These are phyloP conservation scores for Bucorvus abyssinicus DNA, from an alignment of 2,797 vertebrate species.

Conservation along the genomic window DNA sequence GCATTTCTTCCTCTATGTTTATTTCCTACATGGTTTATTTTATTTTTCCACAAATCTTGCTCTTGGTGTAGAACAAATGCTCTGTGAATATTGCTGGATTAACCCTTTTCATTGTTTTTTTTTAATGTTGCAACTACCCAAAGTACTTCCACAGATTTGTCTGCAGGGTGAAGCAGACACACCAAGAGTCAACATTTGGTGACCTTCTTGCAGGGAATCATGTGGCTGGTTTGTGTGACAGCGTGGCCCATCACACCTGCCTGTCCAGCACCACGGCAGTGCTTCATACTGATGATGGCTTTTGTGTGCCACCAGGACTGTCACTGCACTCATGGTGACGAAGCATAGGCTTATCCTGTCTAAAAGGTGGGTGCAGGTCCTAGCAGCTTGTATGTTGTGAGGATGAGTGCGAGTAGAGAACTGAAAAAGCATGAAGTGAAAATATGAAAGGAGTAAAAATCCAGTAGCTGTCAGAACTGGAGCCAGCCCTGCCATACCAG, in stretches of 20 bases:
- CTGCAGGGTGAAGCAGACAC: not conserved
- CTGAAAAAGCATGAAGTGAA: not conserved
- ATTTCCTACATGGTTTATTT: not conserved
- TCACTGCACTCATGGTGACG: not conserved
- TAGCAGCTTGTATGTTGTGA: not conserved
- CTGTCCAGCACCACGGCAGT: not conserved
- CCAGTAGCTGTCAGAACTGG: not conserved
- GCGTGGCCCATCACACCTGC: not conserved
- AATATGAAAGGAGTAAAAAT: not conserved
- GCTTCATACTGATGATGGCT: not conserved
- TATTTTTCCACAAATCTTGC: not conserved
- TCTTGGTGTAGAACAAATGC: not conserved
- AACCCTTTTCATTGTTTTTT: not conserved
- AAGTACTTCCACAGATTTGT: not conserved
- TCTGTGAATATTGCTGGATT: not conserved
- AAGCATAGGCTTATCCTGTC: rapidly evolving
- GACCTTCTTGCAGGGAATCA: rapidly evolving
- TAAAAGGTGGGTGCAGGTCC: not conserved
- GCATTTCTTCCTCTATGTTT: not conserved
- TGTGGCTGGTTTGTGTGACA: rapidly evolving
- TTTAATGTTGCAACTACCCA: not conserved
- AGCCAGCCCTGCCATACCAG: not conserved
- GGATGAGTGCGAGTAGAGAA: not conserved
- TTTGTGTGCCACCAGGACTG: not conserved
- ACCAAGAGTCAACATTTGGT: not conserved